A percentile compares a stretch with the other conserved stretches of the same genome.
Evolutionary conservation across 2,888 invertebrate genomes (phyloP).

Genomic region (Smittia aterrima): DNA sequence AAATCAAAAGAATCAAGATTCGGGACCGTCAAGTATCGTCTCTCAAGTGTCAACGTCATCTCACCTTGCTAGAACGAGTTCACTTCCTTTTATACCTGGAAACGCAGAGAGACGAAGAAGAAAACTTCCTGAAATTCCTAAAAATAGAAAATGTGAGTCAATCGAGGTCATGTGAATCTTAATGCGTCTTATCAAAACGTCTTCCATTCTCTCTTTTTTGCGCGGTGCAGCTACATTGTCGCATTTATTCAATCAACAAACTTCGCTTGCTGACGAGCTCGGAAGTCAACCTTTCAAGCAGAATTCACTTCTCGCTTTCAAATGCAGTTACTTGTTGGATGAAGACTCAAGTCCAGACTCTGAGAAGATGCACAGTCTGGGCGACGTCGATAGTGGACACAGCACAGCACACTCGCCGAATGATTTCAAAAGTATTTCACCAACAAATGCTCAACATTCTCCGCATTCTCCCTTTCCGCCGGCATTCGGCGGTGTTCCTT

Average conservation of each 20-base stretch:
- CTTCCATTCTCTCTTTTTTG: slow-evolving; percentile 28
- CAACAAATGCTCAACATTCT: slow-evolving; percentile 60
- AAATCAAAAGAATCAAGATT: background rate
- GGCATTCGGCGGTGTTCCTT: slow-evolving; percentile 71
- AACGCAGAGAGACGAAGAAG: slow-evolving; percentile 67
- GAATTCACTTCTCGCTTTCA: slow-evolving; percentile 65
- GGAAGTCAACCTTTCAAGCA: slow-evolving; percentile 49
- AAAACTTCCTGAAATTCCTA: slow-evolving; percentile 86
- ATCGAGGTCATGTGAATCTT: background rate
- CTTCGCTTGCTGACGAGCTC: slow-evolving; percentile 64
- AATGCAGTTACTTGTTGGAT: slow-evolving; percentile 72
- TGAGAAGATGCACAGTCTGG: slow-evolving; percentile 71
- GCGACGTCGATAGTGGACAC: slow-evolving; percentile 84
- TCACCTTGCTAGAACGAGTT: slow-evolving; percentile 44
- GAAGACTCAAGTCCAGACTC: slow-evolving; percentile 86
- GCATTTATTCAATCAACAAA: slow-evolving; percentile 22
- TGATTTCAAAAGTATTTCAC: slow-evolving; percentile 83
- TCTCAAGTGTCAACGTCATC: slow-evolving; percentile 4
- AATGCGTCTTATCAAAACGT: slow-evolving; percentile 17
- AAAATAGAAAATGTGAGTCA: slow-evolving; percentile 78
- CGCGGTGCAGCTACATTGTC: slow-evolving; percentile 24
- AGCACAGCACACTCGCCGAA: slow-evolving; percentile 91
- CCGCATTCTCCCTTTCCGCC: slow-evolving; percentile 65
- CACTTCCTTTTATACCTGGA: slow-evolving; percentile 43
- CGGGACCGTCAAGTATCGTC: slow-evolving; percentile 16